Percentiles rank a stretch among this genome's conserved stretches.
phyloP scores from a whole-genome alignment of 2,797 vertebrate genomes.

The Mycteria americana region DNA sequence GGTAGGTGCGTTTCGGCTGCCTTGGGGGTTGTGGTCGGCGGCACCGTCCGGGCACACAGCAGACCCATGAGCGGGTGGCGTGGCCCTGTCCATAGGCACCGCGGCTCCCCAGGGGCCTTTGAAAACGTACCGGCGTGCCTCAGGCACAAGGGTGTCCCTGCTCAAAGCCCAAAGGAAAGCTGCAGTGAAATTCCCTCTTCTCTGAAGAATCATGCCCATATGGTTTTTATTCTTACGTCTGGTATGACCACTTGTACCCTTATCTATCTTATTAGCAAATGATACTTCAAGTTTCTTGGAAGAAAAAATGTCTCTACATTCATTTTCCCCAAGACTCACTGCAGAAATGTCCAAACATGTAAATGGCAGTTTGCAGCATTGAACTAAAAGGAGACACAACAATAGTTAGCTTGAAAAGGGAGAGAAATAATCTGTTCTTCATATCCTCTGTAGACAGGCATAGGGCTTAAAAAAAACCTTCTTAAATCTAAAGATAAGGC shows the following conservation, averaged over 20 bases:
- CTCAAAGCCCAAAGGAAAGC: neutral
- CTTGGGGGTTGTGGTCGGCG: fast-evolving
- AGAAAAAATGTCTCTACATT: neutral
- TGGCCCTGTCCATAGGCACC: neutral
- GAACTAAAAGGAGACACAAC: neutral
- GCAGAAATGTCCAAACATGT: neutral
- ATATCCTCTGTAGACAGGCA: neutral
- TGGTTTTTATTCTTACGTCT: fast-evolving
- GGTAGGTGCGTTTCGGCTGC: neutral
- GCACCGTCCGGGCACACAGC: fast-evolving
- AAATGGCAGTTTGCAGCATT: neutral
- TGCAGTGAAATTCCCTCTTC: neutral
- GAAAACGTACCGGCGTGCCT: fast-evolving
- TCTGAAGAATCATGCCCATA: neutral
- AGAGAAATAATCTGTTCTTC: neutral
- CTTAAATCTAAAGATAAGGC: neutral
- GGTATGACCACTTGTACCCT: fast-evolving
- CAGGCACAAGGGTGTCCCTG: fast-evolving
- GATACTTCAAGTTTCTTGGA: neutral
- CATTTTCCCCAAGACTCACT: neutral
- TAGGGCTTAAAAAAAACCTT: neutral
- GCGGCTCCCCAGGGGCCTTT: neutral
- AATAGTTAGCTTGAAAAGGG: neutral
- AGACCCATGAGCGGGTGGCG: fast-evolving
- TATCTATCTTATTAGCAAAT: neutral